Percentiles rank a stretch among this genome's conserved stretches.
These are phyloP conservation scores for Chymomyza amoena DNA, from an alignment of 2,888 invertebrate genomes.

Conservation along the genomic window DNA sequence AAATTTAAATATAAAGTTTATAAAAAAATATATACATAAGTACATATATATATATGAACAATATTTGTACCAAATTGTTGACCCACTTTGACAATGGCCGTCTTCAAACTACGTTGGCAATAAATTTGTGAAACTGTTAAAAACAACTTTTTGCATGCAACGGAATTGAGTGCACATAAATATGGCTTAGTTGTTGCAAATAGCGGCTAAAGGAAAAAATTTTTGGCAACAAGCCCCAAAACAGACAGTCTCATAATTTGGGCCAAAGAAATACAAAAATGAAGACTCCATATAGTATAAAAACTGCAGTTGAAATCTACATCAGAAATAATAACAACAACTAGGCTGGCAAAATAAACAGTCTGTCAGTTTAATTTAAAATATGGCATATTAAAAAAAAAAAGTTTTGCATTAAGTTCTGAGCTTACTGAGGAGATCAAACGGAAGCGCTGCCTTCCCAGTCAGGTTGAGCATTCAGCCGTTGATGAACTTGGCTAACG, in stretches of 20 bases:
- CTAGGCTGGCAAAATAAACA: background rate
- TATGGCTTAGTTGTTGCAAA: background rate
- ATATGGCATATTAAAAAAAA: constrained; percentile 39
- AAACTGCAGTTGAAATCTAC: too few relatives aligned
- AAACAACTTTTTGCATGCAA: background rate
- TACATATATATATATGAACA: background rate
- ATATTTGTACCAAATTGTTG: background rate
- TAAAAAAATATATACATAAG: background rate
- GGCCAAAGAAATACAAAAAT: constrained; percentile 22
- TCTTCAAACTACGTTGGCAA: background rate
- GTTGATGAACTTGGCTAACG: constrained; percentile 15
- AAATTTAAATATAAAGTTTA: background rate
- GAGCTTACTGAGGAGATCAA: background rate
- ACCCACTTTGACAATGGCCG: background rate
- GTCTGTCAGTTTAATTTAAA: background rate
- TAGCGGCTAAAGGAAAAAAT: background rate
- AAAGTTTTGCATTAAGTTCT: constrained; percentile 36
- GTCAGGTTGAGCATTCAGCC: background rate
- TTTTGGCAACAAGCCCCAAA: background rate
- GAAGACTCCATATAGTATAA: background rate
- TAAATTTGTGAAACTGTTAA: background rate
- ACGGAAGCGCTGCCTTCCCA: background rate
- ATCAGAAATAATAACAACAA: background rate
- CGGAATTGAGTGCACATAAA: constrained; percentile 3
- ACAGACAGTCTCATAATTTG: background rate